Evolutionary conservation across 2,888 invertebrate species (phyloP).

Genomic region (Drosophila hamatofila): DNA sequence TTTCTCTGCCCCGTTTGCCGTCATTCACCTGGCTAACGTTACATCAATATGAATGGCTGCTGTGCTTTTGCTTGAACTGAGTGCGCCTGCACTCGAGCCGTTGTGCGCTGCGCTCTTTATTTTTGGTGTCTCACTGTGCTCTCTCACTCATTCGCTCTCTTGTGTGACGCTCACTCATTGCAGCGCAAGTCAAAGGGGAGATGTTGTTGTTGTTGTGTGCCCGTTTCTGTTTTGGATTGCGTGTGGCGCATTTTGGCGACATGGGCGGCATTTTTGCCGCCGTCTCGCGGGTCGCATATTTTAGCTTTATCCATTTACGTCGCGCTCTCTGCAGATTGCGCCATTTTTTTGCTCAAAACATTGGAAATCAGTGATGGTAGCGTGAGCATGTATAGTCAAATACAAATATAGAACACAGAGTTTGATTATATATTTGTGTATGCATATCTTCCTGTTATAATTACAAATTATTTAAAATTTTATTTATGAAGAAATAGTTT

Average conservation of each 20-base stretch:
- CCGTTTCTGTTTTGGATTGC: slow-evolving; percentile 62
- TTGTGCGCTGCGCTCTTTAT: slow-evolving; percentile 6
- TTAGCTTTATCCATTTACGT: slow-evolving; percentile 70
- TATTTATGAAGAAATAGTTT: neutral
- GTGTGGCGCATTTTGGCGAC: slow-evolving; percentile 80
- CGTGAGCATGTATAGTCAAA: slow-evolving; percentile 1
- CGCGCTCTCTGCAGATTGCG: slow-evolving; percentile 69
- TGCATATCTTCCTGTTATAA: too few species aligned
- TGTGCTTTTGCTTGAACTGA: slow-evolving; percentile 43
- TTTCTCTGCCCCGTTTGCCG: slow-evolving; percentile 1
- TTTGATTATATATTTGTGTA: neutral
- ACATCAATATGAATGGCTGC: slow-evolving; percentile 67
- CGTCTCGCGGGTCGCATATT: slow-evolving; percentile 69
- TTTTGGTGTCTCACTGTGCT: slow-evolving; percentile 12
- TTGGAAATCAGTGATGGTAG: slow-evolving; percentile 42
- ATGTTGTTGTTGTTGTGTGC: slow-evolving; percentile 41
- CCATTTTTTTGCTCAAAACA: slow-evolving; percentile 65
- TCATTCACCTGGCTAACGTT: slow-evolving; percentile 73
- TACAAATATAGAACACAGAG: neutral
- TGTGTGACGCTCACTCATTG: slow-evolving; percentile 12
- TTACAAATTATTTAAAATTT: neutral
- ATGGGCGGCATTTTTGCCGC: slow-evolving; percentile 79
- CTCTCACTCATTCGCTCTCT: slow-evolving; percentile 13
- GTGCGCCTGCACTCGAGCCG: slow-evolving; percentile 53
- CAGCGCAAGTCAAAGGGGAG: slow-evolving; percentile 45